Evolutionary conservation across 2,113 vertebrate genomes (phyloP).

Genomic region (Lonchura striata): DNA sequence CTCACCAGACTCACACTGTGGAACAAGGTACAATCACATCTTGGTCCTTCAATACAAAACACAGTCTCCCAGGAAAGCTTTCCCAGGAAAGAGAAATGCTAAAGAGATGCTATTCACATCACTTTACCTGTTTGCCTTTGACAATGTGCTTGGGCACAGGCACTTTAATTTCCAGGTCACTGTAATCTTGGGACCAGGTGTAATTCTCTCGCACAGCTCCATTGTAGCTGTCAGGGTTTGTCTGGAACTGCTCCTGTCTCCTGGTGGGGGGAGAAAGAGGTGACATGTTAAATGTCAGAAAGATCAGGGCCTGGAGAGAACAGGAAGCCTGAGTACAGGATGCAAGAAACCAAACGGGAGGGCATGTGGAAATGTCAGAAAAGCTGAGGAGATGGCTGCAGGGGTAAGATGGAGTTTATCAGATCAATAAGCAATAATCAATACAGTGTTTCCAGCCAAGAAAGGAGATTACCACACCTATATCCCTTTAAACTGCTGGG

Average conservation of each 20-base stretch:
- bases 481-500: neutral
- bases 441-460: neutral
- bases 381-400: fast-evolving
- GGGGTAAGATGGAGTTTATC: neutral
- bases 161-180: conserved; percentile 91
- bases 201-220: conserved; percentile 88
- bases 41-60: neutral
- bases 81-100: neutral
- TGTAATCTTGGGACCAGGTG: conserved; percentile 92
- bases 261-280: conserved; percentile 45
- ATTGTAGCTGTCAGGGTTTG: conserved; percentile 91
- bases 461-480: neutral
- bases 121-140: conserved; percentile 89
- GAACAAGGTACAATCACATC: neutral
- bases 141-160: conserved; percentile 83
- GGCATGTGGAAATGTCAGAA: neutral
- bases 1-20: neutral
- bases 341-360: neutral
- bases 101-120: neutral
- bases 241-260: conserved; percentile 79
- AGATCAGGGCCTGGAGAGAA: neutral
- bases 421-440: neutral
- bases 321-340: neutral
- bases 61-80: neutral
- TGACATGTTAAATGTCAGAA: neutral